Conservation (phyloP, 2,888 invertebrate species). For the Perithous albicinctus region DNA sequence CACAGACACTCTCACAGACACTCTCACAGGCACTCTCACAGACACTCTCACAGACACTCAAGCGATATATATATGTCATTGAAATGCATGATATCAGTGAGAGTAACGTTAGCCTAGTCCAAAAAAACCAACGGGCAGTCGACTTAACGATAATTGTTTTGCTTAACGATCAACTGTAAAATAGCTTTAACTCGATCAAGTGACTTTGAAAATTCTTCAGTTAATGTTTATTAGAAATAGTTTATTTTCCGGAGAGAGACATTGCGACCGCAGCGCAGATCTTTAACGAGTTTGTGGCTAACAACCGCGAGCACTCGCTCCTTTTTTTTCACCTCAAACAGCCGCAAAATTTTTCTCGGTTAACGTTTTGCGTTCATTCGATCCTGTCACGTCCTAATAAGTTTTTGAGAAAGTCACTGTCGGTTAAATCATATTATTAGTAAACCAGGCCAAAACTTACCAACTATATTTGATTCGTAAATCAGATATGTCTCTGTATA, state of each 20-base stretch:
- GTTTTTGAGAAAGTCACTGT: slow-evolving; percentile 59
- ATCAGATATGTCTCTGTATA: slow-evolving; percentile 9
- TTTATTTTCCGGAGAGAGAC: slow-evolving; percentile 30
- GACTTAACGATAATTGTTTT: background rate
- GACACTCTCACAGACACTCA: too few relatives aligned
- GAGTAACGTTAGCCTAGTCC: background rate
- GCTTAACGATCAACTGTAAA: background rate
- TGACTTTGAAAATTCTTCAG: background rate
- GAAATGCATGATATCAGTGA: background rate
- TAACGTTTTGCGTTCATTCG: slow-evolving; percentile 47
- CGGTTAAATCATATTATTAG: slow-evolving; percentile 16
- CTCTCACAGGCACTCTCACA: too few relatives aligned
- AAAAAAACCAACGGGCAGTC: background rate
- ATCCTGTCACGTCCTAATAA: slow-evolving; percentile 63
- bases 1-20: too few relatives aligned
- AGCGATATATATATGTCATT: slow-evolving; percentile 10
- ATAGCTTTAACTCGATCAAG: background rate
- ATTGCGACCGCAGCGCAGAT: slow-evolving; percentile 21
- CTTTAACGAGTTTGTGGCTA: slow-evolving; percentile 56
- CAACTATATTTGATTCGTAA: slow-evolving; percentile 36
- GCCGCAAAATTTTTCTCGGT: slow-evolving; percentile 51
- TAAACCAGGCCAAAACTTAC: background rate
- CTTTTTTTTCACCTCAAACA: slow-evolving; percentile 25
- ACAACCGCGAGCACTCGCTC: slow-evolving; percentile 52
- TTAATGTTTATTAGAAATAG: background rate